Percentiles rank a stretch among this genome's conserved stretches.
Conservation (phyloP, 2,113 vertebrate species). For the Archilochus colubris region DNA sequence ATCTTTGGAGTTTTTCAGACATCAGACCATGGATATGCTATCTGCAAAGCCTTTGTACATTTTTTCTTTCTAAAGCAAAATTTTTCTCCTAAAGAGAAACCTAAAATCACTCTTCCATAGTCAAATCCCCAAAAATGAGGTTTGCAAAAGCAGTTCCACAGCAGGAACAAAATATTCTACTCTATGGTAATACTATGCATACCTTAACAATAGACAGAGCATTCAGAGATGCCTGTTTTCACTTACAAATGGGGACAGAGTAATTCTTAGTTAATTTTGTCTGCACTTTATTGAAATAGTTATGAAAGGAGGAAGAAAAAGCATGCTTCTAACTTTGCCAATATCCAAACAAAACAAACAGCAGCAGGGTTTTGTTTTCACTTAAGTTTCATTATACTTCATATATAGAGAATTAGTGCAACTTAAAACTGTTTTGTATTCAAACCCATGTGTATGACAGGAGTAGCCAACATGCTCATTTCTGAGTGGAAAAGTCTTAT, state of each 20-base stretch:
- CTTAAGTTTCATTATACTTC: slow-evolving; percentile 59
- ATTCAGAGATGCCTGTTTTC: slow-evolving; percentile 35
- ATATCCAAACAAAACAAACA: slow-evolving; percentile 66
- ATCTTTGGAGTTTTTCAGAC: background rate
- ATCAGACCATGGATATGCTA: background rate
- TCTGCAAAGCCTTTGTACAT: background rate
- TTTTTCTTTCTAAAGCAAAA: background rate
- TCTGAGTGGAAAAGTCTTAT: slow-evolving; percentile 45
- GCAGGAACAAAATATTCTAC: background rate
- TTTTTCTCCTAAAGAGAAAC: background rate
- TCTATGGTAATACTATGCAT: background rate
- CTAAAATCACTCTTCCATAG: background rate
- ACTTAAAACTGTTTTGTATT: slow-evolving; percentile 48
- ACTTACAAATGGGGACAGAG: background rate
- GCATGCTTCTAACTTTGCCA: slow-evolving; percentile 14
- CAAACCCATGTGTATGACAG: slow-evolving; percentile 42
- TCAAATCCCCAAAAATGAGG: background rate
- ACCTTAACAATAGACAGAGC: slow-evolving; percentile 1
- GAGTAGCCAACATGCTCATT: slow-evolving; percentile 9
- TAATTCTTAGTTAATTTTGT: slow-evolving; percentile 49
- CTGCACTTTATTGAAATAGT: slow-evolving; percentile 39
- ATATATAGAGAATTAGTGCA: slow-evolving; percentile 50
- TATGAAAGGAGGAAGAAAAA: slow-evolving; percentile 30
- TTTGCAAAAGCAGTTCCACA: background rate
- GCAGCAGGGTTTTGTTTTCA: slow-evolving; percentile 63